phyloP scores from a whole-genome alignment of 1,140 invertebrate species.

The Mya arenaria region DNA sequence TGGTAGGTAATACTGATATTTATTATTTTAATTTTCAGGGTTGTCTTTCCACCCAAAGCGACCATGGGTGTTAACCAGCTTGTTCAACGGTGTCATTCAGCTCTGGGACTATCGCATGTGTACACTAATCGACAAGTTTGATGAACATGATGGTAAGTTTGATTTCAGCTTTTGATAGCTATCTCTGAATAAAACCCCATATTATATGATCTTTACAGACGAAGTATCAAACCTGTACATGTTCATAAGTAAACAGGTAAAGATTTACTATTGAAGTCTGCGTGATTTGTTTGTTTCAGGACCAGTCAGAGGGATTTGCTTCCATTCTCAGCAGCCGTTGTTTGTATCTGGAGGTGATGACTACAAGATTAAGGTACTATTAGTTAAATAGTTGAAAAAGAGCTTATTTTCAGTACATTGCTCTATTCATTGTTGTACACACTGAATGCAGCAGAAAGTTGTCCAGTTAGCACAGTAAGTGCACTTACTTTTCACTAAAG shows the following conservation, averaged over 20 bases:
- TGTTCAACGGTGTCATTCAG: conserved; percentile 99
- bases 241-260: too few species aligned
- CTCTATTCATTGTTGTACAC: too few species aligned
- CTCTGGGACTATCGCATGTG: conserved; percentile 99
- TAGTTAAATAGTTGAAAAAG: too few species aligned
- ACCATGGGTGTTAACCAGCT: conserved; percentile 98
- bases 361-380: conserved; percentile 97
- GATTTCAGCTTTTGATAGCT: background rate
- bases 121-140: conserved; percentile 99
- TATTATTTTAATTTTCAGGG: conserved; percentile 82
- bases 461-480: too few species aligned
- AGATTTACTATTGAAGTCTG: too few species aligned
- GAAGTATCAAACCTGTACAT: too few species aligned
- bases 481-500: too few species aligned
- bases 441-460: too few species aligned
- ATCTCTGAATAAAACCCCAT: too few species aligned
- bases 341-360: conserved; percentile 99
- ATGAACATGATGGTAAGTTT: conserved; percentile 95
- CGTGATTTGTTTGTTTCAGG: conserved; percentile 83
- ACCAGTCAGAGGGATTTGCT: conserved; percentile 98
- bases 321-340: conserved; percentile 98
- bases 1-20: too few species aligned
- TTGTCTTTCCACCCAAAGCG: conserved; percentile 98
- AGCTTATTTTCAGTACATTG: too few species aligned
- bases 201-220: too few species aligned